A percentile compares a stretch with the other conserved stretches of the same genome.
phyloP scores from a whole-genome alignment of 2,113 vertebrate species.

The Excalfactoria chinensis region DNA sequence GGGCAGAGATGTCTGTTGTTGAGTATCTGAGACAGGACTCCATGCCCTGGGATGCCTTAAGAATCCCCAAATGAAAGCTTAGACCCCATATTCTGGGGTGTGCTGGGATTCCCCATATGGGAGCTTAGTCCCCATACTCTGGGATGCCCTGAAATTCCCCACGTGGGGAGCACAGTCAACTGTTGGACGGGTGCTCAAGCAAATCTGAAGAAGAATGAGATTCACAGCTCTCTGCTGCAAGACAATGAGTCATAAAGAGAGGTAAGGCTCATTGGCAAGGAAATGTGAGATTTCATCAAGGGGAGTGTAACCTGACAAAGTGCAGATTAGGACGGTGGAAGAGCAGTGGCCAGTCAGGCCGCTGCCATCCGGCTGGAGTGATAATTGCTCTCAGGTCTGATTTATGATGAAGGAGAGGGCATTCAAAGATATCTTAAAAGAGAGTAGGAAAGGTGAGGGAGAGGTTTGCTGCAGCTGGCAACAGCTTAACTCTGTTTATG shows the following conservation, averaged over 20 bases:
- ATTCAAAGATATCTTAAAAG: conserved; percentile 70
- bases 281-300: conserved; percentile 65
- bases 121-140: too few species aligned
- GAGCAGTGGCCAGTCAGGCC: conserved; percentile 43
- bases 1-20: background rate
- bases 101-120: background rate
- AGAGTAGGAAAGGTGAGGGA: conserved; percentile 53
- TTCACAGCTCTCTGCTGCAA: conserved; percentile 1
- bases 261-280: conserved; percentile 32
- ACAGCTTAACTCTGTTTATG: conserved; percentile 57
- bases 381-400: conserved; percentile 65
- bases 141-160: background rate
- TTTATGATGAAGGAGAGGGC: conserved; percentile 51
- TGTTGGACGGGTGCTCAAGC: background rate
- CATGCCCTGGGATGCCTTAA: background rate
- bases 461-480: conserved; percentile 70
- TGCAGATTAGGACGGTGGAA: conserved; percentile 52
- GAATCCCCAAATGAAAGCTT: too few species aligned
- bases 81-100: background rate
- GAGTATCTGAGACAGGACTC: background rate
- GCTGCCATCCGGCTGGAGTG: conserved; percentile 15
- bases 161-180: background rate
- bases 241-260: conserved; percentile 49
- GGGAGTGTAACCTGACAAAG: conserved; percentile 54
- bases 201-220: background rate